phyloP scores from a whole-genome alignment of 2,888 invertebrate species.

The Rhagophthalmus giganteus region DNA sequence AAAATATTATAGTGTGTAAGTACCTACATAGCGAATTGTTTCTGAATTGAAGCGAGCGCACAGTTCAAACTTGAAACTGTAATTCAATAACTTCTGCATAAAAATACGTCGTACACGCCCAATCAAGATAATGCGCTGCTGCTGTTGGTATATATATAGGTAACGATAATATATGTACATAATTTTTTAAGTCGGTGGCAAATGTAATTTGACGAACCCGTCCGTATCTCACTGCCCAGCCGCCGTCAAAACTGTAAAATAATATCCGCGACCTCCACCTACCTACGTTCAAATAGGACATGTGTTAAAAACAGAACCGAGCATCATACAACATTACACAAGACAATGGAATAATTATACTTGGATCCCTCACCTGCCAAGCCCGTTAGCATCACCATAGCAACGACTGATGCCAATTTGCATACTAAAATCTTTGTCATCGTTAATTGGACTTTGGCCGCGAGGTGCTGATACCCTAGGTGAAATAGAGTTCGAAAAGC shows the following conservation, averaged over 20 bases:
- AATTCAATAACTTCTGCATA: too few relatives aligned
- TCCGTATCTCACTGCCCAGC: too few relatives aligned
- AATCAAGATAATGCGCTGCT: too few relatives aligned
- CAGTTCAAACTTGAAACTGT: too few relatives aligned
- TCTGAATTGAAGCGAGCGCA: too few relatives aligned
- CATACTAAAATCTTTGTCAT: constrained; percentile 50
- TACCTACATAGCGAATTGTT: too few relatives aligned
- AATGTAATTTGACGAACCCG: too few relatives aligned
- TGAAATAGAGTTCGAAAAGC: constrained; percentile 18
- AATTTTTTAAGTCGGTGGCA: too few relatives aligned
- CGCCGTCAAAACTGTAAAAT: neutral
- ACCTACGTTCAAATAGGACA: constrained; percentile 11
- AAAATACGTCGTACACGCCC: too few relatives aligned
- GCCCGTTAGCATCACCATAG: constrained; percentile 42
- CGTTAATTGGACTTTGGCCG: constrained; percentile 44
- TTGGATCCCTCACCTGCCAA: constrained; percentile 45
- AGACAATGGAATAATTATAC: constrained; percentile 53
- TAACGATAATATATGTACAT: too few relatives aligned
- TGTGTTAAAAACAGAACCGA: constrained; percentile 18
- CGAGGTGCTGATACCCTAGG: constrained; percentile 31
- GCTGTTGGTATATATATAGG: too few relatives aligned
- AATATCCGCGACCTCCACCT: neutral
- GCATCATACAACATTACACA: constrained; percentile 28
- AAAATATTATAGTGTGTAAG: too few relatives aligned
- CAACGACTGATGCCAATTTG: constrained; percentile 48